These are phyloP conservation scores for Anguilla pacifica DNA, from an alignment of 2,797 vertebrate species.

Conservation along the genomic window DNA sequence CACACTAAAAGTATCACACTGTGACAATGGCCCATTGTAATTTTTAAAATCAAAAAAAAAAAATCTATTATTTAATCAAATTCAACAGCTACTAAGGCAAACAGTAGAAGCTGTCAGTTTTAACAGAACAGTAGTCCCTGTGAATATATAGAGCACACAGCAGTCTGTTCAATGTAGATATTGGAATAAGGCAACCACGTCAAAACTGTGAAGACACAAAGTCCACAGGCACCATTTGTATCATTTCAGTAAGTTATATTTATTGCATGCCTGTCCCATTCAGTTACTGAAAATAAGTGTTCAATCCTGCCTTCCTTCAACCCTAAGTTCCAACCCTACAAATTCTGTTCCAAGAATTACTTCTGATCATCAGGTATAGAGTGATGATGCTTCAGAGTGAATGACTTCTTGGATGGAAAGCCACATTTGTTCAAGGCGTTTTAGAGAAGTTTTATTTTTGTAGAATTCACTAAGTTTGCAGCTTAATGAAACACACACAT, in stretches of 20 bases:
- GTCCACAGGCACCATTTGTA: neutral
- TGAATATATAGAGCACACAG: neutral
- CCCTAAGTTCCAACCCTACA: neutral
- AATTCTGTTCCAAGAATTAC: neutral
- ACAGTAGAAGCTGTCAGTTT: too few species aligned
- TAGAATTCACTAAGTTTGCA: neutral
- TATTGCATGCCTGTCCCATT: neutral
- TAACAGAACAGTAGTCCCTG: neutral
- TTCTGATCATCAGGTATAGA: neutral
- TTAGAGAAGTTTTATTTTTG: neutral
- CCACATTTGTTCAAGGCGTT: neutral
- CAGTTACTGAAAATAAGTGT: neutral
- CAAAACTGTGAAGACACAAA: neutral
- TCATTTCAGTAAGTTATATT: neutral
- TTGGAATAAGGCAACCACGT: neutral
- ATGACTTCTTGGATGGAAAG: neutral
- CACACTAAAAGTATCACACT: neutral
- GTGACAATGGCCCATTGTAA: neutral
- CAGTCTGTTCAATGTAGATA: neutral
- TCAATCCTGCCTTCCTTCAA: neutral
- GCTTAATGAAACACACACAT: neutral
- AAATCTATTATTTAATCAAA: too few species aligned
- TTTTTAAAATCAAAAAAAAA: neutral
- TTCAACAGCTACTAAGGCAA: neutral
- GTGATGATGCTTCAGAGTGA: neutral